Base-by-base conservation (phyloP, 2,113 vertebrate species). In the Capra hircus region DNA sequence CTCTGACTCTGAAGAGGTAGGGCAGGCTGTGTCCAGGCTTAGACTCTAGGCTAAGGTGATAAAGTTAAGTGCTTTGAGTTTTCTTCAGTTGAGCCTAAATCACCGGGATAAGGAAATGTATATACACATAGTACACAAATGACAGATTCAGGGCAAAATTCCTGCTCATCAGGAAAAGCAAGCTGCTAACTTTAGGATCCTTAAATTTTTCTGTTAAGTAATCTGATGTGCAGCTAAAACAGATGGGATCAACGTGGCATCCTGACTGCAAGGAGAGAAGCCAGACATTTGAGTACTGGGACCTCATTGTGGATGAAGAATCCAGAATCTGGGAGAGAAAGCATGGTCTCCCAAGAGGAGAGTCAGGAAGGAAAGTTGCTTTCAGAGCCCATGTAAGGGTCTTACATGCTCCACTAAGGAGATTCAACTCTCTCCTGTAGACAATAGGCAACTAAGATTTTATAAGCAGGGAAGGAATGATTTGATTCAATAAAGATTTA, bases 401-500 rank as follows among this genome's bases (percentile, higher is more conserved):
- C 86, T 94, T 60, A 33, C 62, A 27, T 40, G 87, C 45, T 64
- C 74, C 23, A n/a, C 14, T 45, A 64, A n/a, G 21, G 55, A 64
- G 10, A 30, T 40, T 64, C 55, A 10, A 3, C 27, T 84, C 43
- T 53, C 62, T 53, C 62, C 85, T 71, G 27, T 7, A 36, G 78
- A 86, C 16, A 57, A 77, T 0, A 60, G 55, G 40, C 85, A 81
- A 50, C 12, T 11, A 59, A 59, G 52, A 59, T 53, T 93, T 93
- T 89, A 64, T 64, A 86, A 89, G 64, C 62, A 85, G 27, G 36
- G 52, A 52, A 94, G 5, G 88, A 53, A 33, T 87, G 40, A 93
- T 85, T 91, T 27, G 6, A 40, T 40, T 88, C 74, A 80, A 88
- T n/a, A 48, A 97, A 96, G 82, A 53, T 91, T 93, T 84, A 84